Base-by-base conservation (phyloP, 2,888 invertebrate genomes). In the Coleophora deauratella region DNA sequence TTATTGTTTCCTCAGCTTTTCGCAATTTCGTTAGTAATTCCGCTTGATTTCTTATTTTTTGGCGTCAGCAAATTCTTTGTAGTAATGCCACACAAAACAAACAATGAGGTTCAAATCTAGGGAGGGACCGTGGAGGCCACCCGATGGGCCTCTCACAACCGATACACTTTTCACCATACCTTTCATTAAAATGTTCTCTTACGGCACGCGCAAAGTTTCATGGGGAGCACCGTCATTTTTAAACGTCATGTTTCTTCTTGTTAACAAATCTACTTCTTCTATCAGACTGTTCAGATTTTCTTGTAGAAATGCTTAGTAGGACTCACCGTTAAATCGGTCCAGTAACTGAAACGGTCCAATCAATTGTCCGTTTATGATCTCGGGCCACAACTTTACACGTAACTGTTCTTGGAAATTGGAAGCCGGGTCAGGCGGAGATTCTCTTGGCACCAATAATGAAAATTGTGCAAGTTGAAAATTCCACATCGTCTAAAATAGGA, bases 151-250 rank as follows among this genome's bases (percentile, higher is more conserved):
- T 47, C 13, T 33, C 36, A 15, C 45, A 42, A n/a, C 47, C 47
- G 40, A 61, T 54, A 44, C 46, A 50, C 37, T 47, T 49, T 21
- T 35, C 32, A 1, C 41, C 42, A 40, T 28, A 49, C 2, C 33
- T 41, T 34, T 30, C 35, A 30, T 45, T 47, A n/a, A 45, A n/a
- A 30, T 42, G 33, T 27, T 37, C 27, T 39, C 44, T 40, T 28
- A 46, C 42, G 33, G n/a, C n/a, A 33, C 11, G 33, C 21, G 43
- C 37, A 33, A 9, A 33, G 15, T 39, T 33, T 15, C 33, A 33
- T 2, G 38, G 33, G 38, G 33, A 10, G 40, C 57, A 9, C 33
- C 10, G 9, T 37, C 27, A 13, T 12, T 37, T 13, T 40, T 33
- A 11, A 27, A 34, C 2, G 11, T 33, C 33, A 33, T 33, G 13